These are phyloP conservation scores for Polymixis flavicincta DNA, from an alignment of 2,888 invertebrate genomes.

Conservation along the genomic window DNA sequence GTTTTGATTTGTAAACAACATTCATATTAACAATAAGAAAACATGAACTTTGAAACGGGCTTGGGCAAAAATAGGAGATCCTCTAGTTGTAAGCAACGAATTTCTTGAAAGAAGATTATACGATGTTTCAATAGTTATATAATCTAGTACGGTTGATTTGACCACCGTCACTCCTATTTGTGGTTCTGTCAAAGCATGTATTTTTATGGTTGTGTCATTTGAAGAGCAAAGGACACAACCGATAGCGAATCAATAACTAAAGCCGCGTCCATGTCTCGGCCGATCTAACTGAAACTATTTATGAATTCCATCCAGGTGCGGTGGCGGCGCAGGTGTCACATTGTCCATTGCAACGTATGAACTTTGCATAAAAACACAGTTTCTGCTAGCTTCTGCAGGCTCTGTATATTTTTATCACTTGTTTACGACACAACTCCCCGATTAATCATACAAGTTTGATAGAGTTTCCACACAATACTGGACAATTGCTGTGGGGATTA, in stretches of 20 bases:
- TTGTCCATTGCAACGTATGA: conserved; percentile 84
- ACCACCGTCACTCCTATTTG: neutral
- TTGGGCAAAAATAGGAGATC: conserved; percentile 16
- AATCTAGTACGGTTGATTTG: neutral
- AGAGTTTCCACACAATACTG: conserved; percentile 50
- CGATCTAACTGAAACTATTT: conserved; percentile 79
- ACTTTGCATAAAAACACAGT: conserved; percentile 85
- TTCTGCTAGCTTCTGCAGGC: conserved; percentile 61
- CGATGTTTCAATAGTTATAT: neutral
- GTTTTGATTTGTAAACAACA: conserved; percentile 40
- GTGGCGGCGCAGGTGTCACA: conserved; percentile 84
- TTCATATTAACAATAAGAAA: conserved; percentile 17
- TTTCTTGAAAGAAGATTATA: neutral
- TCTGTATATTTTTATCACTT: conserved; percentile 62
- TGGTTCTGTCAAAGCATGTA: neutral
- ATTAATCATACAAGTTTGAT: conserved; percentile 63
- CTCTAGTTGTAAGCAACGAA: neutral
- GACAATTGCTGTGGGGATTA: conserved; percentile 52
- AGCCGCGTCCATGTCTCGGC: conserved; percentile 69
- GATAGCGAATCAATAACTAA: conserved; percentile 48
- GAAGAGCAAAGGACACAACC: conserved; percentile 23
- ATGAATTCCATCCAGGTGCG: conserved; percentile 87
- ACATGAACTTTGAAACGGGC: conserved; percentile 7
- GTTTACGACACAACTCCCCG: conserved; percentile 51
- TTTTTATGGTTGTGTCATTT: neutral